Base-by-base conservation (phyloP, 2,888 invertebrate species). In the Latheticus oryzae region DNA sequence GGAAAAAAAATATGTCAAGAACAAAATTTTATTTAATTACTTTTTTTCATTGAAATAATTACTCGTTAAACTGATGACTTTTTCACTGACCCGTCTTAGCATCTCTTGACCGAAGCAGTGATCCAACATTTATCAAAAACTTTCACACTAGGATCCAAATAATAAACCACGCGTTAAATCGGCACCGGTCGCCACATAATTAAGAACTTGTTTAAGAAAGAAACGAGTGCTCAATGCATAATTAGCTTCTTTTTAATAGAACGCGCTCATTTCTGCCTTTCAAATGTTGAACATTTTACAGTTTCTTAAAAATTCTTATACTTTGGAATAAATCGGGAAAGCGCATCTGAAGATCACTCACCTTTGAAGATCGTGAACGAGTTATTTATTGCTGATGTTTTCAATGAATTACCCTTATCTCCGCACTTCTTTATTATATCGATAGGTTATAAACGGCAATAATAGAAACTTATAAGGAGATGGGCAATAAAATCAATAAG, bases 391-490 rank as follows among this genome's bases (percentile, higher is more conserved):
- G 40, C 30, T 35, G 30, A 53, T 47, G 42, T 47, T 33, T 50
- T 35, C 26, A 58, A 48, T 54, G 48, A 58, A 58, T 58, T 58
- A 54, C 48, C 54, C 54, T 58, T 54, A 58, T 54, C 58, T 53
- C 32, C 35, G 12, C 35, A 42, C 48, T 58, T 48, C 33, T 52
- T 47, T 48, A 53, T 53, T 58, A 40, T 53, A 53, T 53, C 9
- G 40, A 40, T 32, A 42, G 32, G 42, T 50, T 37, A 56, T 56
- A 56, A 56, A 56, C 48, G 56, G 50, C 17, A 50, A 56, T 56
- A 56, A 54, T 54, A 54, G 47, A 50, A 56, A 40, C 47, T 45
- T 53, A 48, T 53, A 58, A 53, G 47, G 48, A 28, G 47, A 19
- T 35, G 50, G 37, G 40, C 58, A 58, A 58, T 48, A 48, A 58